phyloP scores from a whole-genome alignment of 2,888 invertebrate genomes.

The Trissoscelio sp. region DNA sequence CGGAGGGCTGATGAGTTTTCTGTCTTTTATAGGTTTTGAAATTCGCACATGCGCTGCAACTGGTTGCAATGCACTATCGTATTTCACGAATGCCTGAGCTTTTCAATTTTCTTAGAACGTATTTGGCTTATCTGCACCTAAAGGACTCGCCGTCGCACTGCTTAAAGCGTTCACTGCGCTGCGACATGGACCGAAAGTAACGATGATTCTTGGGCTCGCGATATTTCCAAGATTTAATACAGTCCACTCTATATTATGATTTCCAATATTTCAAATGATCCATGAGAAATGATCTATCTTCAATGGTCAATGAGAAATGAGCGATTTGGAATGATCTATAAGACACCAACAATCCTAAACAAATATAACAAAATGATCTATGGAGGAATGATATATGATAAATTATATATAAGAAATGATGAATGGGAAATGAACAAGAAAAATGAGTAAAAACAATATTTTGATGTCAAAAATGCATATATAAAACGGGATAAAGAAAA shows the following conservation, averaged over 20 bases:
- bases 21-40: conserved; percentile 77
- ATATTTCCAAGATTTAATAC: conserved; percentile 40
- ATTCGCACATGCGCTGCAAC: conserved; percentile 77
- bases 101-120: conserved; percentile 78
- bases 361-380: too few relatives aligned
- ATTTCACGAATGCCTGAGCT: conserved; percentile 80
- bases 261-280: too few relatives aligned
- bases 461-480: too few relatives aligned
- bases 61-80: conserved; percentile 64
- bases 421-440: too few relatives aligned
- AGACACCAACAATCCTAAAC: too few relatives aligned
- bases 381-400: too few relatives aligned
- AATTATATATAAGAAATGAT: too few relatives aligned
- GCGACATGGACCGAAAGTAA: conserved; percentile 77
- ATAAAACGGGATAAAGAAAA: too few relatives aligned
- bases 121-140: conserved; percentile 77
- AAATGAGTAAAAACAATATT: too few relatives aligned
- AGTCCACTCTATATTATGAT: conserved; percentile 23
- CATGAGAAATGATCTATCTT: too few relatives aligned
- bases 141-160: conserved; percentile 74
- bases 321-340: too few relatives aligned
- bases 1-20: conserved; percentile 76
- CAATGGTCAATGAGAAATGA: too few relatives aligned
- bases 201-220: conserved; percentile 37
- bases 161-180: conserved; percentile 56